Percentiles rank a stretch among this genome's conserved stretches.
phyloP scores from a whole-genome alignment of 37 sponge, comb jelly and placozoan genomes.

The Dysidea cf. avara region DNA sequence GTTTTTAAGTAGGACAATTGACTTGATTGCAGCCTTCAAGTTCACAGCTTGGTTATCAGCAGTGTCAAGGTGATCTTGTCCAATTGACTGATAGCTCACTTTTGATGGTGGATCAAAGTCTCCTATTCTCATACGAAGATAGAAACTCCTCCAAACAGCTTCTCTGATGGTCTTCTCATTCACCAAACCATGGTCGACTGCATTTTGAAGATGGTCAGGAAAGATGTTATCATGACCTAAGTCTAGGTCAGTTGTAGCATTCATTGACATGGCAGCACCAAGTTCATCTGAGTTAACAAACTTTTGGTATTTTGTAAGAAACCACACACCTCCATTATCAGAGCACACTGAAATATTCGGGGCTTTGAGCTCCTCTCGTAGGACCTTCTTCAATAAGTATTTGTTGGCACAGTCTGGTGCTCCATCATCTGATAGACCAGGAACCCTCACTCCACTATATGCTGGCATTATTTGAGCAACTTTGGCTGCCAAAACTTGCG shows the following conservation, averaged over 20 bases:
- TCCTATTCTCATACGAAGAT: constrained; percentile 55
- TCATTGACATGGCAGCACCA: constrained; percentile 73
- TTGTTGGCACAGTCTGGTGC: constrained; percentile 77
- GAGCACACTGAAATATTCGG: constrained; percentile 70
- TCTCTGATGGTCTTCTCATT: background rate
- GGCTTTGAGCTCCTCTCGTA: constrained; percentile 58
- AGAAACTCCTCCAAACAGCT: no score
- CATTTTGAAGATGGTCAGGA: constrained; percentile 27
- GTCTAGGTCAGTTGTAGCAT: constrained; percentile 70
- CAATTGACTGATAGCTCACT: constrained; percentile 50
- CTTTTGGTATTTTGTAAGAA: constrained; percentile 30
- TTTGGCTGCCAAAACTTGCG: constrained; percentile 70
- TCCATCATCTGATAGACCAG: no score
- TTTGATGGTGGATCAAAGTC: constrained; percentile 70
- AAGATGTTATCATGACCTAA: constrained; percentile 61
- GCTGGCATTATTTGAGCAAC: no score
- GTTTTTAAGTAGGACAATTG: constrained; percentile 66
- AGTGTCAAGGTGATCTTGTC: no score
- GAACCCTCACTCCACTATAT: constrained; percentile 54
- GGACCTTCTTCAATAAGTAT: constrained; percentile 53
- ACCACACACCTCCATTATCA: constrained; percentile 46
- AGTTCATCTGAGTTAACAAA: constrained; percentile 19
- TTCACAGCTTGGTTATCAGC: constrained; percentile 35
- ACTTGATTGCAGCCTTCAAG: constrained; percentile 32
- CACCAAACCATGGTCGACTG: constrained; percentile 29